Evolutionary conservation across 2,113 vertebrate genomes (phyloP).

Genomic region (Nothocercus nigrocapillus): DNA sequence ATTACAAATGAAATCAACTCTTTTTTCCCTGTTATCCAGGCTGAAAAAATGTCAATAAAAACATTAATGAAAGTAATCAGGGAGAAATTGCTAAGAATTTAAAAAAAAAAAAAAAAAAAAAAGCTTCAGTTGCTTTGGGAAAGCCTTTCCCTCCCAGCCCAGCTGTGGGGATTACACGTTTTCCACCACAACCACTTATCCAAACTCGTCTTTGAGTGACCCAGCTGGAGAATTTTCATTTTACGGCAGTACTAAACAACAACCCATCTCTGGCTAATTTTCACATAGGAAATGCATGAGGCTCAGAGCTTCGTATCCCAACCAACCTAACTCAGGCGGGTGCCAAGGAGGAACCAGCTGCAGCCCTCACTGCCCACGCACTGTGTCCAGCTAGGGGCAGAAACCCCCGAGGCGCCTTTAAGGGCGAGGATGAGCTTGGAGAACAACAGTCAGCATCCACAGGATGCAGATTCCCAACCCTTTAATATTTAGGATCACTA

Average conservation of each 20-base stretch:
- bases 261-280: fast-evolving
- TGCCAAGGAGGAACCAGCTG: neutral
- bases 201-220: neutral
- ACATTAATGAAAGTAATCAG: neutral
- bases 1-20: neutral
- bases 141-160: slow-evolving; percentile 1
- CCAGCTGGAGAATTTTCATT: neutral
- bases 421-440: fast-evolving
- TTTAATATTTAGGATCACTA: fast-evolving
- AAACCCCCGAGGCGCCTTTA: neutral
- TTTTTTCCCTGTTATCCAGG: neutral
- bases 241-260: fast-evolving
- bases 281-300: neutral
- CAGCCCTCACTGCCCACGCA: neutral
- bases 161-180: slow-evolving; percentile 3
- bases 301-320: neutral
- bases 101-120: neutral
- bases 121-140: neutral
- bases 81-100: neutral
- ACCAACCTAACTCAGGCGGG: neutral
- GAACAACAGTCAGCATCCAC: fast-evolving
- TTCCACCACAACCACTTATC: neutral
- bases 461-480: neutral
- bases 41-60: neutral
- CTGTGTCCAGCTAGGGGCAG: neutral